A percentile compares a stretch with the other conserved stretches of the same genome.
Evolutionary conservation across 2,888 invertebrate genomes (phyloP).

Genomic region (Andrena bucephala): DNA sequence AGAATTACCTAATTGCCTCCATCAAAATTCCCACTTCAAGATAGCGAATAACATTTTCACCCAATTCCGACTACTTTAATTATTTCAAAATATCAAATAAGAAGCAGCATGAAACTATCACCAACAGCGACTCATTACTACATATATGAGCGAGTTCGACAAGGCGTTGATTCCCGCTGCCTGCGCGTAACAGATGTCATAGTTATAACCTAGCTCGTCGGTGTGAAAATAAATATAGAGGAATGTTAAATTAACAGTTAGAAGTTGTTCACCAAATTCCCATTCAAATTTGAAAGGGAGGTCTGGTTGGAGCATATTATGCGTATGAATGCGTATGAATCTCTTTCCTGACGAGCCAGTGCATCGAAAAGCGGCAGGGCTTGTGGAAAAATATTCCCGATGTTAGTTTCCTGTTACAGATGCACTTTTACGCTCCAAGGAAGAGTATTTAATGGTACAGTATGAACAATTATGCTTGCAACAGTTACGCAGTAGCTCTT

Average conservation of each 20-base stretch:
- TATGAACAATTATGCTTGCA: neutral
- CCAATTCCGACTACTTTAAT: neutral
- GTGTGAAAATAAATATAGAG: slow-evolving; percentile 19
- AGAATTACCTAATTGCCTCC: neutral
- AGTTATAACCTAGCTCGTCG: slow-evolving; percentile 57
- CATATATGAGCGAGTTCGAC: slow-evolving; percentile 28
- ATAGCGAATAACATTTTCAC: neutral
- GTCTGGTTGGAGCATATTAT: neutral
- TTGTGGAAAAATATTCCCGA: neutral
- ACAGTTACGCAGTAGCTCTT: neutral
- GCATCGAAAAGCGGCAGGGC: neutral
- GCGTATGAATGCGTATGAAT: neutral
- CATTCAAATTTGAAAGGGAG: too few species aligned
- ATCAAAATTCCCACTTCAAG: neutral
- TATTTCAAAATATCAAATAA: neutral
- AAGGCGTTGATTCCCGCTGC: slow-evolving; percentile 38
- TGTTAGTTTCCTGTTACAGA: slow-evolving; percentile 29
- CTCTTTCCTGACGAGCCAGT: neutral
- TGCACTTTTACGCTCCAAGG: neutral
- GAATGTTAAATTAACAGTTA: slow-evolving; percentile 61
- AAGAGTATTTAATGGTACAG: slow-evolving; percentile 26
- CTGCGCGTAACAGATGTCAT: slow-evolving; percentile 31
- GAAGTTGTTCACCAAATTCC: neutral
- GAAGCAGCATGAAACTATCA: slow-evolving; percentile 15
- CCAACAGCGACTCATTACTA: neutral